Evolutionary conservation across 2,797 vertebrate genomes (phyloP).

Genomic region (Champsocephalus esox): DNA sequence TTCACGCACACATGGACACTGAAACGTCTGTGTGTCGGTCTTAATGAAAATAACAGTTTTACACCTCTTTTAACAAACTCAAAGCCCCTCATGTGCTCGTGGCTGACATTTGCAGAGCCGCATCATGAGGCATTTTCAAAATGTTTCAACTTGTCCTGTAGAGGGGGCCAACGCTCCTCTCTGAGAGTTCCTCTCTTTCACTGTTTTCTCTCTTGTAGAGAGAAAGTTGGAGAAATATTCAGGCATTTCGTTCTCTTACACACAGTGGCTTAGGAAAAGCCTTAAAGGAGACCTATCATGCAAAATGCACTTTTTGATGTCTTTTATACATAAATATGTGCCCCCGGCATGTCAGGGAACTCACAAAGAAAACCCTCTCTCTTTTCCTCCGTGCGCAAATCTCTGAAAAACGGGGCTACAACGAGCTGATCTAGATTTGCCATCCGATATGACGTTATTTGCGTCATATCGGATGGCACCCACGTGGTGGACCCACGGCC

Average conservation of each 20-base stretch:
- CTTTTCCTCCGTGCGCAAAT: too few species aligned
- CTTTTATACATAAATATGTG: too few species aligned
- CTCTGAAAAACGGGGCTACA: too few species aligned
- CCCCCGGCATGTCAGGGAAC: too few species aligned
- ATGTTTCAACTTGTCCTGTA: conserved; percentile 62
- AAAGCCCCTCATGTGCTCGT: conserved; percentile 10
- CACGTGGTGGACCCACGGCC: too few species aligned
- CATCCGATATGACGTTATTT: too few species aligned
- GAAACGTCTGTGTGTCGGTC: conserved; percentile 3
- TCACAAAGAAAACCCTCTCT: too few species aligned
- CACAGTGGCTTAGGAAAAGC: conserved; percentile 40
- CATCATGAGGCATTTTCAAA: conserved; percentile 13
- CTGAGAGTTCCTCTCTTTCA: conserved; percentile 7
- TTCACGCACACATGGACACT: neutral
- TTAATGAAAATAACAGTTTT: conserved; percentile 7
- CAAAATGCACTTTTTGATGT: too few species aligned
- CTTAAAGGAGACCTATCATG: neutral
- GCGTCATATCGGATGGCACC: too few species aligned
- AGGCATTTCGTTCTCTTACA: conserved; percentile 50
- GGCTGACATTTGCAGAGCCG: conserved; percentile 16
- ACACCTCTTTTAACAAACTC: conserved; percentile 29
- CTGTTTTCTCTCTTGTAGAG: conserved; percentile 31
- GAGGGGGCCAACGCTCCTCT: conserved; percentile 78
- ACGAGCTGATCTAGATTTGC: too few species aligned
- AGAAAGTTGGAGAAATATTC: conserved; percentile 58